Conservation (phyloP, 2,797 vertebrate genomes). For the Sebastes dallii region DNA sequence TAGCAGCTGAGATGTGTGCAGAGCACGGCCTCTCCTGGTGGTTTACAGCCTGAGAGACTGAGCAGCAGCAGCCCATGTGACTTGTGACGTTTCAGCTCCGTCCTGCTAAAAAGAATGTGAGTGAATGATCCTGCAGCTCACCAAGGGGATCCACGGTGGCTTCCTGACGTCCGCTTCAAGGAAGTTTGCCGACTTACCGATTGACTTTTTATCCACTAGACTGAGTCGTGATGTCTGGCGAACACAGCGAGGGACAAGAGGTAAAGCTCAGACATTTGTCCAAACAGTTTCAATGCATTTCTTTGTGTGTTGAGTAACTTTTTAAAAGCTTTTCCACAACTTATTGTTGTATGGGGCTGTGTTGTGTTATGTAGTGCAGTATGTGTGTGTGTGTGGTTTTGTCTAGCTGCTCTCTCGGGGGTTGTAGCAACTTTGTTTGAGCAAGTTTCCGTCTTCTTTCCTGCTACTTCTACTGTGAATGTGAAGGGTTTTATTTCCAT, state of each 20-base stretch:
- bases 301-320: slow-evolving; percentile 1
- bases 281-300: neutral
- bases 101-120: slow-evolving; percentile 67
- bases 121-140: slow-evolving; percentile 65
- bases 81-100: slow-evolving; percentile 69
- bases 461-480: neutral
- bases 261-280: slow-evolving; percentile 44
- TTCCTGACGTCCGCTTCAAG: slow-evolving; percentile 70
- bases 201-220: neutral
- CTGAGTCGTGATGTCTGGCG: slow-evolving; percentile 65
- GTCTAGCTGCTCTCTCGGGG: neutral
- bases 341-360: neutral
- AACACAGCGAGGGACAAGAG: slow-evolving; percentile 60
- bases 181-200: slow-evolving; percentile 47
- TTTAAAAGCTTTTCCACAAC: neutral
- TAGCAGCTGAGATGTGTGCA: neutral
- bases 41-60: neutral
- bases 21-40: slow-evolving; percentile 10
- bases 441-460: neutral
- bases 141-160: slow-evolving; percentile 60
- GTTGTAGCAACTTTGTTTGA: neutral
- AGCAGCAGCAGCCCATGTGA: slow-evolving; percentile 71
- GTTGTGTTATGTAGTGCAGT: neutral
- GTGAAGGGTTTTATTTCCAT: neutral
- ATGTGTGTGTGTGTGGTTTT: neutral